These are phyloP conservation scores for Drosophila merina DNA, from an alignment of 2,888 invertebrate genomes.

Conservation along the genomic window DNA sequence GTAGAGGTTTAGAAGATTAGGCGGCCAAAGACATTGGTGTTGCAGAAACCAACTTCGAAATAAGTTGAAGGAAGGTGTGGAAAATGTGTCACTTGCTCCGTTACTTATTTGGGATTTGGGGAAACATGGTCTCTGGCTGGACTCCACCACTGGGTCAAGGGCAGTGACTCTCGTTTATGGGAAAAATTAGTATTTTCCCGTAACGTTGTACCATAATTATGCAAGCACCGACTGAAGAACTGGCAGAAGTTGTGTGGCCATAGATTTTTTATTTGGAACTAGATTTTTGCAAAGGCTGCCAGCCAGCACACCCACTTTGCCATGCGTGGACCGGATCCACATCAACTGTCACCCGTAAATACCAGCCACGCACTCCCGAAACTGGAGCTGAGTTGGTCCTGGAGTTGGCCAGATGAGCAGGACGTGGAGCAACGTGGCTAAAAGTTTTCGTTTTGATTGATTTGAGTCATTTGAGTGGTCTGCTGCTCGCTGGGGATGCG, in stretches of 20 bases:
- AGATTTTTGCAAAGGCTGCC: constrained; percentile 1
- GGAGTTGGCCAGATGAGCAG: constrained; percentile 14
- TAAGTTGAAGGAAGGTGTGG: too few relatives aligned
- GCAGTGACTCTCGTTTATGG: background rate
- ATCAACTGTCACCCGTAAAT: constrained; percentile 38
- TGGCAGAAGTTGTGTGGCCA: constrained; percentile 28
- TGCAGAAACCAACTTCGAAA: too few relatives aligned
- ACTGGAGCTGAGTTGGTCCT: constrained; percentile 14
- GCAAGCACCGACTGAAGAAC: background rate
- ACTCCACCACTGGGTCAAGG: background rate
- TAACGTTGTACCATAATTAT: background rate
- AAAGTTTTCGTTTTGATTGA: constrained; percentile 38
- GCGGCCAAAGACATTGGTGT: too few relatives aligned
- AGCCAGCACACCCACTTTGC: background rate
- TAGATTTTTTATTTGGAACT: constrained; percentile 34
- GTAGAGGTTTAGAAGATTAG: too few relatives aligned
- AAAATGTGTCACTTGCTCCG: too few relatives aligned
- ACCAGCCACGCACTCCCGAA: constrained; percentile 21
- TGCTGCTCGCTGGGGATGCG: constrained; percentile 6
- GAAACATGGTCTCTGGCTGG: too few relatives aligned
- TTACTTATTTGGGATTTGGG: too few relatives aligned
- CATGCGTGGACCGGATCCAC: constrained; percentile 20
- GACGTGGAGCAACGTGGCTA: constrained; percentile 14
- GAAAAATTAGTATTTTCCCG: background rate
- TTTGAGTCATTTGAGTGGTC: constrained; percentile 36